Evolutionary conservation across 2,113 vertebrate genomes (phyloP), one percentile per base, ranked within the genome.

Genomic region (Tragelaphus scriptus): DNA sequence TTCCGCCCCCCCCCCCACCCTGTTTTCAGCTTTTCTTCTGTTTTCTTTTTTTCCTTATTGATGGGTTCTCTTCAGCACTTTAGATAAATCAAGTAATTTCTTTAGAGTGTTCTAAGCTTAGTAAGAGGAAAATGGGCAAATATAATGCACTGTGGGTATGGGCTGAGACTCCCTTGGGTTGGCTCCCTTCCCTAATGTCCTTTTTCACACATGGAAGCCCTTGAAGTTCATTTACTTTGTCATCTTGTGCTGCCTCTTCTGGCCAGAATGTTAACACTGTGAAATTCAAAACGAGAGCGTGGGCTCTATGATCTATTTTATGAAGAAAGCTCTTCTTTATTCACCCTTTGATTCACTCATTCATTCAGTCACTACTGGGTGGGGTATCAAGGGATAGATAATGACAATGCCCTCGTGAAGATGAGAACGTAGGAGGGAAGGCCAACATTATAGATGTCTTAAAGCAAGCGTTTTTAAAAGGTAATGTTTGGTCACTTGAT

Each of bases 1-100:
- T 25, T n/a, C n/a, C n/a, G n/a, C n/a, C n/a, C n/a, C n/a, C 5
- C 16, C 51, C 89, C 59, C n/a, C 6, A 10, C 51, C 89, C 59
- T 21, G 1, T 55, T 97, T 85, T 53, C 28, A 89, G 47, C 53
- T 44, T 28, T 21, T 28, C 63, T 36, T 28, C 28, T 3, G 3
- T 32, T 71, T 71, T 71, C 65, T 79, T 53, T 32, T 32, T 59
- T 68, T 44, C 51, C 36, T 80, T 58, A 30, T 17, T 36, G 87
- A 87, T 21, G 61, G 40, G 19, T 65, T 92, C 47, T 65, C 63
- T 65, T 65, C 63, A 65, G 63, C 63, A 65, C 63, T 65, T 65
- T 13, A 77, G 85, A 17, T 82, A 71, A 96, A 81, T 63, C 36
- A 28, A 47, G 36, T 87, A 47, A 84, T 90, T 97, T 94, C 91